Percentiles rank a stretch among this genome's conserved stretches.
These are phyloP conservation scores for Choristoneura rosaceana DNA, from an alignment of 2,888 invertebrate genomes.

Conservation along the genomic window DNA sequence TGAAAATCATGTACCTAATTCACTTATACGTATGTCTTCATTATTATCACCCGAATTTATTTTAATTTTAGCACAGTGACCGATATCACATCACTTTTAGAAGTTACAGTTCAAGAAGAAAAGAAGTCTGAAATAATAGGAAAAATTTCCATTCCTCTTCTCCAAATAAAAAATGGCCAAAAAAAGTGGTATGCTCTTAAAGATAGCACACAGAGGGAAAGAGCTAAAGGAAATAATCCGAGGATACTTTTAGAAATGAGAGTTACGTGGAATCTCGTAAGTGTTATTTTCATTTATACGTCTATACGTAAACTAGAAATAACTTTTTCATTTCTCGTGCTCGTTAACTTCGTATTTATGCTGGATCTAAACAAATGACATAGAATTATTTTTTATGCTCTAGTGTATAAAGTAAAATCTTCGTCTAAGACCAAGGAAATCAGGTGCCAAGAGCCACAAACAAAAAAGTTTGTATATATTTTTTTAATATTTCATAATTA, in stretches of 20 bases:
- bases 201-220: conserved; percentile 93
- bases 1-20: no score
- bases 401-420: no score
- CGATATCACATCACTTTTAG: conserved; percentile 96
- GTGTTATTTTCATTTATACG: conserved; percentile 47
- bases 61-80: conserved; percentile 88
- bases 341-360: no score
- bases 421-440: no score
- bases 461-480: no score
- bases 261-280: conserved; percentile 94
- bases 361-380: no score
- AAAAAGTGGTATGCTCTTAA: conserved; percentile 98
- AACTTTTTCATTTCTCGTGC: no score
- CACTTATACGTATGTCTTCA: neutral
- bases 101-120: conserved; percentile 97
- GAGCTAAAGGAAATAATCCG: conserved; percentile 94
- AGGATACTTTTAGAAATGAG: conserved; percentile 95
- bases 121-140: conserved; percentile 98
- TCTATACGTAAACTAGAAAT: no score
- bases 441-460: no score
- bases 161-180: conserved; percentile 92
- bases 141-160: conserved; percentile 93
- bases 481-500: no score
- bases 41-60: neutral
- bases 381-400: no score